phyloP scores from a whole-genome alignment of 2,888 invertebrate species.

The Noctua pronuba region DNA sequence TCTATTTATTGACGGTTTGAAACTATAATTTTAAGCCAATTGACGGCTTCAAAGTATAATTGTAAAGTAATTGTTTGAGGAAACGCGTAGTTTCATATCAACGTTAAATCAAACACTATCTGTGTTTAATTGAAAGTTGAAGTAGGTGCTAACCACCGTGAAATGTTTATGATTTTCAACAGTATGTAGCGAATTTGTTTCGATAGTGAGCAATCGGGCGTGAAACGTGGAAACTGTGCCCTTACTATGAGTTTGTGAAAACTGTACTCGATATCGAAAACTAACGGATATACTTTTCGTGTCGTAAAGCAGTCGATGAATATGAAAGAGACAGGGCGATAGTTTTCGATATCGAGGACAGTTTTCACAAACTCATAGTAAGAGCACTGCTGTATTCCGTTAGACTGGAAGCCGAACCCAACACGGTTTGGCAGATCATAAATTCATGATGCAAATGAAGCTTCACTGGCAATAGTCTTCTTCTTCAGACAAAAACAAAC shows the following conservation, averaged over 20 bases:
- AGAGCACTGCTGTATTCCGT: neutral
- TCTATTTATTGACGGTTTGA: neutral
- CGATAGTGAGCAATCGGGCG: neutral
- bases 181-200: constrained; percentile 15
- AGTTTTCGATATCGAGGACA: too few species aligned
- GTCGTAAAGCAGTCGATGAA: too few species aligned
- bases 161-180: constrained; percentile 20
- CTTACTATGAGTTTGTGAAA: too few species aligned
- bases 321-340: too few species aligned
- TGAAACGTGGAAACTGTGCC: too few species aligned
- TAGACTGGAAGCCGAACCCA: neutral
- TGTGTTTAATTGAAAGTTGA: neutral
- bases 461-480: too few species aligned
- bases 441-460: neutral
- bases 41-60: constrained; percentile 12
- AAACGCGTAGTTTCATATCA: constrained; percentile 16
- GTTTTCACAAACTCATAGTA: too few species aligned
- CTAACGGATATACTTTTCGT: too few species aligned
- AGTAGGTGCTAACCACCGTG: constrained; percentile 1
- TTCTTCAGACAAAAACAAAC: too few species aligned
- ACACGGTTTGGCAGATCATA: neutral
- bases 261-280: too few species aligned
- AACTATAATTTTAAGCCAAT: constrained; percentile 13
- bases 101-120: too few species aligned
- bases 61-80: constrained; percentile 9